Evolutionary conservation across 2,797 vertebrate species (phyloP).

Genomic region (Neomorphus geoffroyi): DNA sequence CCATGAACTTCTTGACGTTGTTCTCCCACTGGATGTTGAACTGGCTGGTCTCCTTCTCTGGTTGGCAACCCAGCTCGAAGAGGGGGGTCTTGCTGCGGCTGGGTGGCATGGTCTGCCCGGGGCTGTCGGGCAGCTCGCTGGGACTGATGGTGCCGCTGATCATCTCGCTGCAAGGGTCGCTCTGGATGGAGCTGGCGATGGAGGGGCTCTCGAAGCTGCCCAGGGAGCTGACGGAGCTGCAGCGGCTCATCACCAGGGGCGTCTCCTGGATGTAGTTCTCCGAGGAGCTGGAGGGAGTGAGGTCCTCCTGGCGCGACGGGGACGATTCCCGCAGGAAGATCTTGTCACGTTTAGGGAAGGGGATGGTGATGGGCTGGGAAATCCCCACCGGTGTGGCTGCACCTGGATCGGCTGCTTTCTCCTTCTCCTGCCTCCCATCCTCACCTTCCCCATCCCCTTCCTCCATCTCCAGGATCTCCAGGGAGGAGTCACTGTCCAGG

Average conservation of each 20-base stretch:
- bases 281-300: conserved; percentile 94
- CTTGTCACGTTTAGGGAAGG: conserved; percentile 82
- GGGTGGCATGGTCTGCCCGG: conserved; percentile 97
- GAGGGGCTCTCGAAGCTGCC: conserved; percentile 96
- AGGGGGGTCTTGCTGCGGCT: conserved; percentile 97
- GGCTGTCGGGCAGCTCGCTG: conserved; percentile 96
- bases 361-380: conserved; percentile 85
- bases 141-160: conserved; percentile 96
- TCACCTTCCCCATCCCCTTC: conserved; percentile 60
- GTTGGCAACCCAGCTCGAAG: conserved; percentile 79
- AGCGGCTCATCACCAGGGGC: conserved; percentile 94
- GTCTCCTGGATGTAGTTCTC: conserved; percentile 99
- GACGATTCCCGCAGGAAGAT: conserved; percentile 80
- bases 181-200: conserved; percentile 97
- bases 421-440: conserved; percentile 75
- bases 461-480: conserved; percentile 94
- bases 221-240: conserved; percentile 96
- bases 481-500: conserved; percentile 91
- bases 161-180: conserved; percentile 97
- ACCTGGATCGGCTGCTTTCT: neutral
- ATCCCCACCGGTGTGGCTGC: conserved; percentile 19
- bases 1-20: conserved; percentile 92
- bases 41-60: conserved; percentile 83
- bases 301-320: conserved; percentile 84
- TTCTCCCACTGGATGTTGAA: conserved; percentile 93